Base-by-base conservation (phyloP, 2,113 vertebrate genomes). In the Spilogale gracilis region DNA sequence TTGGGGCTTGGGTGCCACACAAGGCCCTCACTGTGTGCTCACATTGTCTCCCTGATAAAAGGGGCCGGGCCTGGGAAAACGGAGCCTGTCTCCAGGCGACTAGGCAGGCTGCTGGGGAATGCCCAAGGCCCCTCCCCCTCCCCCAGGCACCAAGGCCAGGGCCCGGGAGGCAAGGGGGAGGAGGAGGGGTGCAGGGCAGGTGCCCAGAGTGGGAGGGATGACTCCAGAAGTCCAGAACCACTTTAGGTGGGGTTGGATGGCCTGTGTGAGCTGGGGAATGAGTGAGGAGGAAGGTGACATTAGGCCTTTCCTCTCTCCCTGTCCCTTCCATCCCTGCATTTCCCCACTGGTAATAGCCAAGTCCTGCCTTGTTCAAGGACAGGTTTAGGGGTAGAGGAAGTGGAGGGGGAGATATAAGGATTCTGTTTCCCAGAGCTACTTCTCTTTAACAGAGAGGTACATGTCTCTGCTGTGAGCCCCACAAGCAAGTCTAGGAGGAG, bases 21-120 rank as follows among this genome's bases (percentile, higher is more conserved):
- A 99, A 99, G 98, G 98, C 98, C 97, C 98, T 98, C 98, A 99
- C 98, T 99, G 98, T 99, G 98, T 98, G 98, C 87, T 88, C 0
- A 45, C 98, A 99, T 99, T 99, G 99, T 99, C 98, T 98, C 97
- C 97, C 98, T 98, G 98, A 99, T 99, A 99, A 99, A 99, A 98
- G 97, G 98, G 98, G 98, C 98, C 97, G 97, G 97, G 99, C 98
- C 98, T 98, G 98, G 98, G 98, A 98, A 97, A 99, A 97, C 98
- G 85, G 98, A 98, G 98, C 86, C 71, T 60, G 99, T 99, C 99
- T 99, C 99, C 95, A 98, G 98, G 99, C 98, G 98, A 99, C 99
- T 91, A 95, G 98, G 97, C 98, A 99, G 98, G 97, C 98, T 97
- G 97, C 43, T 96, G 97, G 99, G 99, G 99, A 99, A 99, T 99